Base-by-base conservation (phyloP, 2,797 vertebrate species). In the Sebastes hubbsi region DNA sequence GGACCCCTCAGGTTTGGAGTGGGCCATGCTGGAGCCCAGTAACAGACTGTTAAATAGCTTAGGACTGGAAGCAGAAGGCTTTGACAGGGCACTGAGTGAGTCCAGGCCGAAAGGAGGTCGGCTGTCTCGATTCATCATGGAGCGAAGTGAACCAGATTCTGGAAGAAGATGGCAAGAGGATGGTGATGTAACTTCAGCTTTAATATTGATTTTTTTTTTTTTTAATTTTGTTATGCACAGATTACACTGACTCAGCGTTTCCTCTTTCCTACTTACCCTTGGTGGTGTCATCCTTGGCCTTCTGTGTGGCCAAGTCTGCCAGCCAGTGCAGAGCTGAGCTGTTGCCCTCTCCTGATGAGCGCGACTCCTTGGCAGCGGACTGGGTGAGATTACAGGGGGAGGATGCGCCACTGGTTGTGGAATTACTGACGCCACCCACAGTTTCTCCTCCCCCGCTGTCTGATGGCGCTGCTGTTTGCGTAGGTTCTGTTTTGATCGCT, bases 21-120 rank as follows among this genome's bases (percentile, higher is more conserved):
- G 98, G 82, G 96, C 94, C 81, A 97, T 96, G 84, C 96, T 96
- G 70, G 98, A 96, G 81, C 99, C 97, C 91, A 99, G 91, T 82
- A 99, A 94, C 71, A 99, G 95, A 90, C 99, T 99, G 93, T 99
- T 99, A 90, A 99, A 99, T 67, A 99, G 96, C 93, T 99, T 99
- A 82, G 98, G 98, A 90, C 97, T 97, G 87, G 98, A 96, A 1
- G 97, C 97, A 0, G 98, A 95, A 42, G 95, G 95, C 90, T 95
- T 97, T 84, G 96, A 96, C 60, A 96, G 93, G 56, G 93, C 93
- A 94, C 97, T 96, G 93, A 98, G 97, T 16, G 98, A 97, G 92
- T 99, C 98, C 90, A 99, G 95, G 75, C 97, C 97, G 85, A 99
- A 98, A 34, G 97, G 97, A 64, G 97, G 95, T 76, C 97, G 97